Conservation (phyloP, 2,797 vertebrate species). For the Synaphobranchus kaupii region DNA sequence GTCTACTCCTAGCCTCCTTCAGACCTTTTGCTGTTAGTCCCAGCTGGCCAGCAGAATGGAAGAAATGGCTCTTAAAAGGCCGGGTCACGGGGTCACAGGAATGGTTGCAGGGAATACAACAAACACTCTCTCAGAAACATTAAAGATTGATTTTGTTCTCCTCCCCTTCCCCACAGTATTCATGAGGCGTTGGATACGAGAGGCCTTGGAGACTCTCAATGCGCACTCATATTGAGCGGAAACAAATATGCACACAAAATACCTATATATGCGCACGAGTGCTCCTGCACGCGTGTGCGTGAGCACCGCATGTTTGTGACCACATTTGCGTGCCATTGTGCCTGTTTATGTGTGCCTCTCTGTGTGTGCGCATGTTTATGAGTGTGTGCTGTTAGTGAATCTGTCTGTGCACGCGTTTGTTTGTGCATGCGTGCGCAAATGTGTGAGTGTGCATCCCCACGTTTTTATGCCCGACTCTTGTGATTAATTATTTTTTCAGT, state of each 20-base stretch:
- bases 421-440: background rate
- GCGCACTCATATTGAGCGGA: conserved; percentile 18
- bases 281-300: conserved; percentile 11
- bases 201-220: conserved; percentile 37
- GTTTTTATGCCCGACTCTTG: conserved; percentile 23
- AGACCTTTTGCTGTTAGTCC: conserved; percentile 18
- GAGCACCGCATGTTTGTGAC: background rate
- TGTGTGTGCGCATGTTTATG: conserved; percentile 10
- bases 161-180: conserved; percentile 39
- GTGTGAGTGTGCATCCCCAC: background rate
- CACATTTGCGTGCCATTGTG: background rate
- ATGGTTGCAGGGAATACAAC: conserved; percentile 47
- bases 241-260: conserved; percentile 7
- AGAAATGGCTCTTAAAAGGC: conserved; percentile 43
- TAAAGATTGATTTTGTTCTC: conserved; percentile 52
- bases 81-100: conserved; percentile 49
- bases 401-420: background rate
- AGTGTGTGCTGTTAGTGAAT: conserved; percentile 31
- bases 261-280: background rate
- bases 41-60: conserved; percentile 21
- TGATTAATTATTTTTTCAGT: conserved; percentile 62
- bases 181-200: conserved; percentile 44
- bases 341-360: background rate
- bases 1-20: conserved; percentile 20
- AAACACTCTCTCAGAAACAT: conserved; percentile 47